These are phyloP conservation scores for Calameuta idolon DNA, from an alignment of 2,888 invertebrate species.

Conservation along the genomic window DNA sequence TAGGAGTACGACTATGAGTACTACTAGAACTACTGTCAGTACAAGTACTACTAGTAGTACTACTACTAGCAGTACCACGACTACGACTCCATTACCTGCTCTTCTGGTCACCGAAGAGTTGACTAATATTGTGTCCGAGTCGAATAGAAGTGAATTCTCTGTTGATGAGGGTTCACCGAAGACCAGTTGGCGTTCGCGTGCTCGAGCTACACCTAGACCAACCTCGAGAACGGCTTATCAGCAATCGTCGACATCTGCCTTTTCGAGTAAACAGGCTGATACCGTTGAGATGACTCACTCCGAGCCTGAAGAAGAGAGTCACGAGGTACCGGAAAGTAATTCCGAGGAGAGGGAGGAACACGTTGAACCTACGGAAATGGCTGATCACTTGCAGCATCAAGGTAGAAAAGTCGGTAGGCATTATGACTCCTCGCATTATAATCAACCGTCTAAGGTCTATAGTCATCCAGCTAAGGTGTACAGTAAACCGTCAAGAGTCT, in stretches of 20 bases:
- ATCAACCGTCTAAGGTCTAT: slow-evolving; percentile 69
- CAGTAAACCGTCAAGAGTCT: slow-evolving; percentile 66
- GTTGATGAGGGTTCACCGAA: slow-evolving; percentile 72
- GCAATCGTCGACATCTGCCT: background rate
- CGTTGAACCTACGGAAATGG: slow-evolving; percentile 54
- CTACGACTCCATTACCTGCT: slow-evolving; percentile 43
- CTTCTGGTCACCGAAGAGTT: slow-evolving; percentile 64
- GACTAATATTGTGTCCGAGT: slow-evolving; percentile 69
- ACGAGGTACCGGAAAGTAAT: slow-evolving; percentile 50
- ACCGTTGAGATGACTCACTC: slow-evolving; percentile 25
- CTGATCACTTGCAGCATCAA: slow-evolving; percentile 63
- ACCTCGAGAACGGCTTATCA: slow-evolving; percentile 14
- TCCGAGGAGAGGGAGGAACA: slow-evolving; percentile 50
- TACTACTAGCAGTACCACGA: slow-evolving; percentile 33
- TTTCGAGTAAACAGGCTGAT: background rate
- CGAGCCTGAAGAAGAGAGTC: slow-evolving; percentile 56
- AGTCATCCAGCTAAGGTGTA: slow-evolving; percentile 70
- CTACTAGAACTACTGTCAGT: slow-evolving; percentile 25
- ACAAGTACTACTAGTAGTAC: slow-evolving; percentile 23
- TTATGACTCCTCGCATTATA: slow-evolving; percentile 46
- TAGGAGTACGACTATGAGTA: slow-evolving; percentile 9
- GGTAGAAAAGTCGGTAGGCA: slow-evolving; percentile 67
- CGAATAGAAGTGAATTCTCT: slow-evolving; percentile 72
- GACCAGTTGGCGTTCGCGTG: slow-evolving; percentile 62
- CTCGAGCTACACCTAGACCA: slow-evolving; percentile 49